phyloP scores from a whole-genome alignment of 1,140 invertebrate species.

The Ceratitis capitata region DNA sequence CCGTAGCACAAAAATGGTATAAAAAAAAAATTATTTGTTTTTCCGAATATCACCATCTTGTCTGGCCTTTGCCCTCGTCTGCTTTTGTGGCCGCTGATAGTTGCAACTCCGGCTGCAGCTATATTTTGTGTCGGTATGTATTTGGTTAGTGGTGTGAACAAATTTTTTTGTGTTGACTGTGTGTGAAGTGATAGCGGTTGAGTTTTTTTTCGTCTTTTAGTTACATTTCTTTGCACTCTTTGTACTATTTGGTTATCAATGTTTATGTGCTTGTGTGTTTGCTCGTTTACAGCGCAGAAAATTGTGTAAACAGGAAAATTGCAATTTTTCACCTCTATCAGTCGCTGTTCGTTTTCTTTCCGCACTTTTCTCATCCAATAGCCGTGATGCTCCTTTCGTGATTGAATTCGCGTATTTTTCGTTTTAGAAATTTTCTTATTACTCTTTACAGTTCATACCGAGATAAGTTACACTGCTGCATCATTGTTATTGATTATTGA shows the following conservation, averaged over 20 bases:
- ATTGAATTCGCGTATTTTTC: not conserved
- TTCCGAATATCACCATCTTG: too few relatives aligned
- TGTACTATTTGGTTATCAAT: not conserved
- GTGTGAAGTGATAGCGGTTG: not conserved
- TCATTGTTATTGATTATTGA: not conserved
- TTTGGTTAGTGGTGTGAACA: not conserved
- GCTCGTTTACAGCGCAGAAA: not conserved
- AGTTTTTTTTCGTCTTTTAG: not conserved
- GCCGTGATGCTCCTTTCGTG: not conserved
- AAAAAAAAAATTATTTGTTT: too few relatives aligned
- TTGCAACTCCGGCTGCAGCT: not conserved
- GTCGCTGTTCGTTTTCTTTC: not conserved
- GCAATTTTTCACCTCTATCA: conserved; percentile 5
- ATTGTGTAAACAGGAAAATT: conserved; percentile 19
- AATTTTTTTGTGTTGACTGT: not conserved
- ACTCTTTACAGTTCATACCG: not conserved
- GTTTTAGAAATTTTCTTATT: not conserved
- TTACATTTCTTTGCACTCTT: not conserved
- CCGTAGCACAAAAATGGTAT: not conserved
- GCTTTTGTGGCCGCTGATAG: too few relatives aligned
- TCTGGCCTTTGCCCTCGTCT: too few relatives aligned
- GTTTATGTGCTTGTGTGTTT: not conserved
- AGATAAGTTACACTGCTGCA: not conserved
- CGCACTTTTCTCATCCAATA: not conserved
- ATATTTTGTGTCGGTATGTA: not conserved